A percentile compares a stretch with the other conserved stretches of the same genome.
Evolutionary conservation across 2,888 invertebrate genomes (phyloP).

Genomic region (Lobophora halterata): DNA sequence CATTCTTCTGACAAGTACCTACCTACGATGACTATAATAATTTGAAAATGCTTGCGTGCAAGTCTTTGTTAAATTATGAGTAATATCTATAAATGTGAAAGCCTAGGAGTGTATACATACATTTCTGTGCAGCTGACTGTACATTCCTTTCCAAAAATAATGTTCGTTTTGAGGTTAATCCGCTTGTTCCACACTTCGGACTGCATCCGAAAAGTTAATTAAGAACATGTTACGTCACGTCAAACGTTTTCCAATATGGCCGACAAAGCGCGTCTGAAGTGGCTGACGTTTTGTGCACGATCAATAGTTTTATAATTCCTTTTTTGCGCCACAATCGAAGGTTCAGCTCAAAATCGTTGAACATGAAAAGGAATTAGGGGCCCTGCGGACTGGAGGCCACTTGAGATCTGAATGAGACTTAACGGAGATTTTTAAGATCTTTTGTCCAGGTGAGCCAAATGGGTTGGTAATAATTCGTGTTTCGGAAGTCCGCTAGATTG

Average conservation of each 20-base stretch:
- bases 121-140: too few species aligned
- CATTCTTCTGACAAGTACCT: too few species aligned
- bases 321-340: constrained; percentile 69
- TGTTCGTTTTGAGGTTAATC: too few species aligned
- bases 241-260: constrained; percentile 75
- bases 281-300: constrained; percentile 65
- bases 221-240: constrained; percentile 56
- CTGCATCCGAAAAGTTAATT: constrained; percentile 32
- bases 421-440: constrained; percentile 67
- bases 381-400: constrained; percentile 59
- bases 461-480: constrained; percentile 62
- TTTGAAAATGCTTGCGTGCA: too few species aligned
- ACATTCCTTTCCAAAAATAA: too few species aligned
- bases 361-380: constrained; percentile 74
- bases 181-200: neutral
- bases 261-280: constrained; percentile 72
- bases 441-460: constrained; percentile 70
- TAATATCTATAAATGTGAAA: too few species aligned
- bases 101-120: too few species aligned
- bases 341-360: constrained; percentile 57
- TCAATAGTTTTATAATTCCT: constrained; percentile 68
- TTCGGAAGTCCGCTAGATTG: constrained; percentile 39
- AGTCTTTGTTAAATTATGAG: too few species aligned
- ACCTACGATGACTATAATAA: too few species aligned
- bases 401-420: constrained; percentile 70